These are phyloP conservation scores for Malurus cyaneus DNA, from an alignment of 2,113 vertebrate species.

Conservation along the genomic window DNA sequence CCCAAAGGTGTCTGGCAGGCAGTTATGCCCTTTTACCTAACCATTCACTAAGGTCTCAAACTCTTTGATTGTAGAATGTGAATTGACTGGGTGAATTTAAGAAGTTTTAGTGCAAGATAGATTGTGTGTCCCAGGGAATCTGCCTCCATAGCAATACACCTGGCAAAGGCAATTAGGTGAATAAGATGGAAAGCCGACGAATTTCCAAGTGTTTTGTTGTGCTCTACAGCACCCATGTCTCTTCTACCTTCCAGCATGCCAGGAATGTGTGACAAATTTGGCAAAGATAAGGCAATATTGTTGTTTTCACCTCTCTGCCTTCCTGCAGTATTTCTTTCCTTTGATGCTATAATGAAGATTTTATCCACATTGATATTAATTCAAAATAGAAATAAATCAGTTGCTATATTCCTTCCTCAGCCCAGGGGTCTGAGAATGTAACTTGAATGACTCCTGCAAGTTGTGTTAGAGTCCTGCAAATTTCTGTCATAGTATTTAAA, in stretches of 20 bases:
- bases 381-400: neutral
- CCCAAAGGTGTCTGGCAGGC: neutral
- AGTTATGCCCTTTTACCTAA: neutral
- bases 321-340: neutral
- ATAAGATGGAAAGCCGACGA: neutral
- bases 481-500: slow-evolving; percentile 11
- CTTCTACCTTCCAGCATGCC: neutral
- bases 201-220: neutral
- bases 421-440: neutral
- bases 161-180: neutral
- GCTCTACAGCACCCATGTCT: neutral
- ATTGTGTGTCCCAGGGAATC: neutral
- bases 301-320: neutral
- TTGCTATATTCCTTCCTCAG: neutral
- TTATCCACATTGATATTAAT: neutral
- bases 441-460: neutral
- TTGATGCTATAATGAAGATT: slow-evolving; percentile 15
- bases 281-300: neutral
- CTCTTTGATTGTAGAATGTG: neutral
- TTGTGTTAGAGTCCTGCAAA: neutral
- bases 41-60: neutral
- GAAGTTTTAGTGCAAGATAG: neutral
- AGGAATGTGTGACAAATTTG: slow-evolving; percentile 2
- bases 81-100: neutral
- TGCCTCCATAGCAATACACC: neutral